Percentiles rank a stretch among this genome's conserved stretches.
These are phyloP conservation scores for Planococcus citri DNA, from an alignment of 1,140 invertebrate genomes.

Conservation along the genomic window DNA sequence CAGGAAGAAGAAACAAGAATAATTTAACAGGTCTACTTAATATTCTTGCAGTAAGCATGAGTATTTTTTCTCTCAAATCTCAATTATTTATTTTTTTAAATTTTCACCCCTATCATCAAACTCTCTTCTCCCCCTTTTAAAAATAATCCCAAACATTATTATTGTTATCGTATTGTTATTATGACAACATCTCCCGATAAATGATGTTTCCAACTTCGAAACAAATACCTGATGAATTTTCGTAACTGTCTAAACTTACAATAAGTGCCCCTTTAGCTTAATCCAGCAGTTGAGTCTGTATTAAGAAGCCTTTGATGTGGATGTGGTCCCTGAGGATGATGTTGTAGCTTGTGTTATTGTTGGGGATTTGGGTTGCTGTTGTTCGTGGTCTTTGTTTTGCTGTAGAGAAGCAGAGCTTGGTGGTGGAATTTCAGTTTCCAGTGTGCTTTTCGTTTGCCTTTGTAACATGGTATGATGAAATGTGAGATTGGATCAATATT, in stretches of 20 bases:
- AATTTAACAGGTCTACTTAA: too few species aligned
- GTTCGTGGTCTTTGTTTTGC: constrained; percentile 34
- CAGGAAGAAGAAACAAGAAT: too few species aligned
- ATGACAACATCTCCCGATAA: constrained; percentile 58
- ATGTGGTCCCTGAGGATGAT: too few species aligned
- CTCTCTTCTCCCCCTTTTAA: too few species aligned
- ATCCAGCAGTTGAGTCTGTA: constrained; percentile 82
- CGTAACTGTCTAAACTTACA: constrained; percentile 83
- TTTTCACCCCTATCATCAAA: too few species aligned
- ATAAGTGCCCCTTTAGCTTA: constrained; percentile 80
- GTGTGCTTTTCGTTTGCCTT: constrained; percentile 48
- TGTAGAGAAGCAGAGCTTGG: constrained; percentile 58
- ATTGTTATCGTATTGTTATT: neutral
- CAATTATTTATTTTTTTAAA: too few species aligned
- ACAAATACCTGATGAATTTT: constrained; percentile 82
- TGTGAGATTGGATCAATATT: neutral
- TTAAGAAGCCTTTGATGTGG: constrained; percentile 66
- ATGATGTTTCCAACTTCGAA: constrained; percentile 86
- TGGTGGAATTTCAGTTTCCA: constrained; percentile 72
- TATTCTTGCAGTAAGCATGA: too few species aligned
- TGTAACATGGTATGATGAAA: constrained; percentile 29
- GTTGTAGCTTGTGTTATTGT: neutral
- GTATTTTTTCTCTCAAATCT: too few species aligned
- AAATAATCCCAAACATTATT: too few species aligned
- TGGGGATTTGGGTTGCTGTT: neutral